These are phyloP conservation scores for Boulengeromyrus knoepffleri DNA, from an alignment of 2,113 vertebrate genomes.

Conservation along the genomic window DNA sequence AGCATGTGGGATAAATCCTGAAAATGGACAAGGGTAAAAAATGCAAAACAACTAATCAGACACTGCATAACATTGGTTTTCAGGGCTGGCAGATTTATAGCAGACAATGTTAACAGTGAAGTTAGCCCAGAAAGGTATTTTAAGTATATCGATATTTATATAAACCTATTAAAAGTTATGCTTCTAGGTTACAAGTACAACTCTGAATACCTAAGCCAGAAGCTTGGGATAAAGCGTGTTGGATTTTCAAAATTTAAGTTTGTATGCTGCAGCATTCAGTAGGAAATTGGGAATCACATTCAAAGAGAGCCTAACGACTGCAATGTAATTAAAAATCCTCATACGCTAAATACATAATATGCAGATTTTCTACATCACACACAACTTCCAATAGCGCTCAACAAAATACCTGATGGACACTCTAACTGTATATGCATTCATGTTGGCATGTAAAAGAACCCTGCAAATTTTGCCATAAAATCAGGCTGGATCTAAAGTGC, in stretches of 20 bases:
- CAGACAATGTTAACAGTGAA: not conserved
- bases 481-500: not conserved
- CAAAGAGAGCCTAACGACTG: not conserved
- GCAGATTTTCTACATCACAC: not conserved
- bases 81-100: not conserved
- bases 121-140: not conserved
- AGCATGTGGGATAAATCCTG: conserved; percentile 48
- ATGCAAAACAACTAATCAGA: not conserved
- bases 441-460: not conserved
- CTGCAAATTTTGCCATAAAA: not conserved
- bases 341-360: not conserved
- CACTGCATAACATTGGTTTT: not conserved
- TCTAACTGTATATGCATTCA: not conserved
- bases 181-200: not conserved
- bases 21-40: not conserved
- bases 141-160: not conserved
- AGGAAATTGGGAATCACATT: not conserved
- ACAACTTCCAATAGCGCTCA: not conserved
- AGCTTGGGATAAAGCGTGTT: not conserved
- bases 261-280: not conserved
- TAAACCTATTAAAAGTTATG: not conserved
- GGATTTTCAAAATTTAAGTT: not conserved
- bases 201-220: not conserved
- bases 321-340: not conserved
- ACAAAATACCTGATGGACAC: not conserved